phyloP scores from a whole-genome alignment of 2,113 vertebrate species.

The Crypturellus undulatus region DNA sequence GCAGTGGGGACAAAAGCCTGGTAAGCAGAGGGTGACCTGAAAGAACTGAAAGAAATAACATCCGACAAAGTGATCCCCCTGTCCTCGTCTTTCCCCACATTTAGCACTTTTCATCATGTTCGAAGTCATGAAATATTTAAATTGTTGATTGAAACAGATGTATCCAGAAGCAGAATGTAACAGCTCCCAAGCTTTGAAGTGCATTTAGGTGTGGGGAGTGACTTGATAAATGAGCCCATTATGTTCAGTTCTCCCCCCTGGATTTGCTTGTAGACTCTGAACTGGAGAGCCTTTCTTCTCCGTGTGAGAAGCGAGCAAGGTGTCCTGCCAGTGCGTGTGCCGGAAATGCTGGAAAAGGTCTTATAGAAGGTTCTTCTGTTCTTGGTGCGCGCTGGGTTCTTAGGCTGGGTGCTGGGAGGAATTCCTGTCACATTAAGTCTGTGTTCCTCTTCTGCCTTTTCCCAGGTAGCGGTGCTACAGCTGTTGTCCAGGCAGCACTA shows the following conservation, averaged over 20 bases:
- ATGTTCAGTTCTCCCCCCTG: not conserved
- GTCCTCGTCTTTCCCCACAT: too few relatives aligned
- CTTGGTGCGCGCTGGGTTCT: not conserved
- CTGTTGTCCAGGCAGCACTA: slow-evolving; percentile 96
- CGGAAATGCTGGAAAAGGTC: not conserved
- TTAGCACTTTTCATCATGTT: not conserved
- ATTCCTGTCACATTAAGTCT: not conserved
- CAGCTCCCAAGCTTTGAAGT: not conserved
- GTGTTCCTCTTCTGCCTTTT: slow-evolving; percentile 54
- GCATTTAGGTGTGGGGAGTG: not conserved
- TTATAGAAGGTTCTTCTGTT: not conserved
- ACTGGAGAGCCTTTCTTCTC: not conserved
- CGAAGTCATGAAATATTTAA: not conserved
- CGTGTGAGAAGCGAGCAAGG: not conserved
- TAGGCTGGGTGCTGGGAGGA: not conserved
- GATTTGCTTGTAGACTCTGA: not conserved
- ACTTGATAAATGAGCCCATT: not conserved
- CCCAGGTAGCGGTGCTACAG: slow-evolving; percentile 96
- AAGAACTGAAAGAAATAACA: not conserved
- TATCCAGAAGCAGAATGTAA: not conserved
- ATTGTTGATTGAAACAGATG: not conserved
- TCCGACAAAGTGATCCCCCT: not conserved
- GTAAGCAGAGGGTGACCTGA: not conserved
- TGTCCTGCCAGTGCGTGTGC: not conserved
- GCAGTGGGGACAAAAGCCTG: not conserved